These are phyloP conservation scores for Embidobia sp. DNA, from an alignment of 2,888 invertebrate species.

Conservation along the genomic window DNA sequence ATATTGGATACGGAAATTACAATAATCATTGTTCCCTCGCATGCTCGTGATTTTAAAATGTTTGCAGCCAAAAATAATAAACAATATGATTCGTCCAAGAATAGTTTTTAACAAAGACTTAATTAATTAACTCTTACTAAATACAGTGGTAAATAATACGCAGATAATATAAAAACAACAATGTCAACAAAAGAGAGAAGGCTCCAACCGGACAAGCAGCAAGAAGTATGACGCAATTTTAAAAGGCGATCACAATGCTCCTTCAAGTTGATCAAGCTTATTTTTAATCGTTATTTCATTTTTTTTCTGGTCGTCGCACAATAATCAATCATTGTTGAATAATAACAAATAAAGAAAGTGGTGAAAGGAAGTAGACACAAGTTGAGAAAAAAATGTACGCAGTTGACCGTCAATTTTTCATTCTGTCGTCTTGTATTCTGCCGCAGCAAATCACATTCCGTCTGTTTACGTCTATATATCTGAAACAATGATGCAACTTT, in stretches of 20 bases:
- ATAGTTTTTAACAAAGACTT: no score
- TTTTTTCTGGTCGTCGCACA: no score
- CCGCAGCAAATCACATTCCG: slow-evolving; percentile 29
- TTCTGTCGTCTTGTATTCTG: slow-evolving; percentile 4
- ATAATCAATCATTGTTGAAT: neutral
- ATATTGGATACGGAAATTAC: no score
- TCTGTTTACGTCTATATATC: slow-evolving; percentile 73
- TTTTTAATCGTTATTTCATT: neutral
- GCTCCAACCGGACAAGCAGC: no score
- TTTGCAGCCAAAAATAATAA: neutral
- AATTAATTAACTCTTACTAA: no score
- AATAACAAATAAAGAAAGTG: neutral
- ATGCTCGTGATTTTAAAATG: no score
- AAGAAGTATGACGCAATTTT: no score
- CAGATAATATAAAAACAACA: neutral
- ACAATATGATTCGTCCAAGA: no score
- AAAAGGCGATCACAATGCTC: no score
- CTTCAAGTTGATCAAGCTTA: no score
- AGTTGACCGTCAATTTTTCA: slow-evolving; percentile 9
- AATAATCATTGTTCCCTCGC: no score
- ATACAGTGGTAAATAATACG: slow-evolving; percentile 5
- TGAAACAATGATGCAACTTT: slow-evolving; percentile 65
- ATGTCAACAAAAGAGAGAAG: neutral
- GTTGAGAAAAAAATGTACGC: neutral
- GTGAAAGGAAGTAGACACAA: neutral